Evolutionary conservation across 2,888 invertebrate species (phyloP).

Genomic region (Apodemia zela): DNA sequence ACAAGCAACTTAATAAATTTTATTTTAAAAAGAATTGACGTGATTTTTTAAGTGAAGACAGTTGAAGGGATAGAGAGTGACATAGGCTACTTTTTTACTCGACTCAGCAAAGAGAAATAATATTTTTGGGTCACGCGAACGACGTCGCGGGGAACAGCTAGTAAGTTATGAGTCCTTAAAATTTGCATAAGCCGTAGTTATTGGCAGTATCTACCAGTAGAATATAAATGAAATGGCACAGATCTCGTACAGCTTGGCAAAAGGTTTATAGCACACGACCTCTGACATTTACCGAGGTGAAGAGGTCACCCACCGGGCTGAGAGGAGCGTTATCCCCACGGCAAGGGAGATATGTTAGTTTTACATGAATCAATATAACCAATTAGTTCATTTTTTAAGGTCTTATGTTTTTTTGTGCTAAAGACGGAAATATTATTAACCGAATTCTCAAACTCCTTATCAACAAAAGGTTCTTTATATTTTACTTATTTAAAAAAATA

Average conservation of each 20-base stretch:
- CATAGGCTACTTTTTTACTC: no score
- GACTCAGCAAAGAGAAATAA: no score
- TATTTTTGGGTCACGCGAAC: no score
- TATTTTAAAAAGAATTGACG: no score
- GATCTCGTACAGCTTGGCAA: conserved; percentile 1
- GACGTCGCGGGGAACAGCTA: no score
- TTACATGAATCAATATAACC: conserved; percentile 1
- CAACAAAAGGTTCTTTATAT: no score
- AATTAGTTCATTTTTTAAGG: neutral
- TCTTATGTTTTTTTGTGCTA: neutral
- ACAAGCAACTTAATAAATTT: no score
- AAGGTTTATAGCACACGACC: conserved; percentile 17
- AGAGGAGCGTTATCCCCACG: neutral
- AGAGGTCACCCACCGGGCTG: conserved; percentile 5
- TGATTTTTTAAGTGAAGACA: no score
- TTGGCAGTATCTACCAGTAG: conserved; percentile 19
- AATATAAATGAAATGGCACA: conserved; percentile 7
- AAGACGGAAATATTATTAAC: no score
- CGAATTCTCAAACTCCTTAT: no score
- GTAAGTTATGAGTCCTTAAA: neutral
- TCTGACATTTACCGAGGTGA: conserved; percentile 20
- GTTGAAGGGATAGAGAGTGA: no score
- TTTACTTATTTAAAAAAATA: no score
- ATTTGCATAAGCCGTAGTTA: neutral
- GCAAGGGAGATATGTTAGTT: neutral